Evolutionary conservation across 2,797 vertebrate species (phyloP), one percentile per base, ranked within the genome.

Genomic region (Columba guinea): DNA sequence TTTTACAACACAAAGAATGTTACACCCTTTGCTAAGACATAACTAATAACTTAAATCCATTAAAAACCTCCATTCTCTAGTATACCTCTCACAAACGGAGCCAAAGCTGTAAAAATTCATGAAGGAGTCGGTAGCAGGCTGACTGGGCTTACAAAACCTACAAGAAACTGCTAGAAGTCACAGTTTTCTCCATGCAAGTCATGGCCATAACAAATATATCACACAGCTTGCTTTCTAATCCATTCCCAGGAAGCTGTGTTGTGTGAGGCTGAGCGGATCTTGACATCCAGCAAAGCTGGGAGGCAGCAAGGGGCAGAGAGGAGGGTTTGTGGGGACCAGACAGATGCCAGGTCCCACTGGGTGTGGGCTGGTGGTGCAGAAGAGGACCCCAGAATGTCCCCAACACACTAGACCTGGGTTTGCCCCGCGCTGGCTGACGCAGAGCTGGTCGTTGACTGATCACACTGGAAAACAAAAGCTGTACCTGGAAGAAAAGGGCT

Each of bases 71-170:
- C 5, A 39, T 70, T 94, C 73, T 86, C 73, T n/a, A n/a, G 81
- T 76, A n/a, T 23, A 24, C 69, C 0, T 3, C 89, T 94, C 80
- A 27, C 0, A 0, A 69, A 76, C 0, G 6, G 89, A 95, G 94
- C 93, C 95, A 95, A 95, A 94, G 96, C 90, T 82, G 93, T 96
- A 97, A 96, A 97, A 96, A 95, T 90, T 93, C 93, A 90, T 90
- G 87, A 90, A 95, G 94, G 94, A 96, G 70, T 78, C 90, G 73
- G 95, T 94, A 94, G 95, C 89, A 87, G 93, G 44, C 87, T 82
- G 93, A 77, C 89, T 93, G 94, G 77, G 87, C 91, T 94, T 96
- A 95, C 93, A 96, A 88, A 97, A 89, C 79, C 93, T 93, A 84
- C 91, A 95, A 73, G 85, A 96, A 96, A 35, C 89, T 82, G 85